phyloP scores from a whole-genome alignment of 2,797 vertebrate genomes.

The Sebastes itinus region DNA sequence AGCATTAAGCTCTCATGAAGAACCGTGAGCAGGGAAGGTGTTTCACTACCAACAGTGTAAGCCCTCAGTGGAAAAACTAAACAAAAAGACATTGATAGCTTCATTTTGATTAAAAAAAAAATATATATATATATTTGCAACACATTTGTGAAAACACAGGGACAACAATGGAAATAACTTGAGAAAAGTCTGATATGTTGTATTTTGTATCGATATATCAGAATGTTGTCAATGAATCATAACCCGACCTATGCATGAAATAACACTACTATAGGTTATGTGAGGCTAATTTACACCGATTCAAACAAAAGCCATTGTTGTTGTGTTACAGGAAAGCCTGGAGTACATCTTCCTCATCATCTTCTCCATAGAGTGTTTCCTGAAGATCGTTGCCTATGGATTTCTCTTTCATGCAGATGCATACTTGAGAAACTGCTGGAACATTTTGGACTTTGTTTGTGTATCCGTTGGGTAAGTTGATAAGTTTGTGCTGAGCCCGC shows the following conservation, averaged over 20 bases:
- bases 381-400: slow-evolving; percentile 94
- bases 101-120: neutral
- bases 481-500: neutral
- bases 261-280: neutral
- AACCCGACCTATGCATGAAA: neutral
- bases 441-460: slow-evolving; percentile 92
- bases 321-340: slow-evolving; percentile 87
- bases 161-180: neutral
- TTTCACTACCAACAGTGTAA: neutral
- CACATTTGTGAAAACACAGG: neutral
- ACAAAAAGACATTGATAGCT: neutral
- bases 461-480: slow-evolving; percentile 90
- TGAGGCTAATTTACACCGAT: neutral
- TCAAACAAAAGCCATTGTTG: neutral
- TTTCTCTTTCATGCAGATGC: slow-evolving; percentile 92
- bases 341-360: slow-evolving; percentile 95
- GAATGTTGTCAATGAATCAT: neutral
- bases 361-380: slow-evolving; percentile 91
- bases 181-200: neutral
- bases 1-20: neutral
- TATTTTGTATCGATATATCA: neutral
- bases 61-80: neutral
- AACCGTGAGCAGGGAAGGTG: neutral
- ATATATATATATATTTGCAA: too few species aligned
- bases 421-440: slow-evolving; percentile 94